These are phyloP conservation scores for Oceanites oceanicus DNA, from an alignment of 2,113 vertebrate genomes.

Conservation along the genomic window DNA sequence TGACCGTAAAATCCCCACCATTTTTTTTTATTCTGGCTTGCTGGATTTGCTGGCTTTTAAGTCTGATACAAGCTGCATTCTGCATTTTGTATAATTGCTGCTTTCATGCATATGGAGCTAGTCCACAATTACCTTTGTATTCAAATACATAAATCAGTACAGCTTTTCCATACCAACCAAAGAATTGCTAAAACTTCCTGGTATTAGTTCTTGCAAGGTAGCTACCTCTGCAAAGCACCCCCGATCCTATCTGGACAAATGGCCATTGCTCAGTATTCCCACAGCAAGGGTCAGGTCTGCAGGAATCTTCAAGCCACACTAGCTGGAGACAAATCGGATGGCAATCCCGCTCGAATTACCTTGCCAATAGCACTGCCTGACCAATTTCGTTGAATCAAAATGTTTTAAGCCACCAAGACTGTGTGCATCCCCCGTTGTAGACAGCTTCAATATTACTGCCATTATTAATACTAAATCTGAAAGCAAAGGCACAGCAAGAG, in stretches of 20 bases:
- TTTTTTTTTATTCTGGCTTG: background rate
- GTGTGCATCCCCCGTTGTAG: accelerated
- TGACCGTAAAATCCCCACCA: background rate
- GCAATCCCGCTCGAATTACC: accelerated
- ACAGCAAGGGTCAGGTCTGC: background rate
- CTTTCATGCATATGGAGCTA: background rate
- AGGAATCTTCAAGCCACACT: background rate
- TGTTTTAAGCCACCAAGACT: background rate
- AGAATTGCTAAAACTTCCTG: background rate
- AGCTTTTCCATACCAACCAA: background rate
- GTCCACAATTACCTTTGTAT: background rate
- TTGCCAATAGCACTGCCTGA: background rate
- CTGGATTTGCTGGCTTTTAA: slow-evolving; percentile 20
- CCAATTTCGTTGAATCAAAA: background rate
- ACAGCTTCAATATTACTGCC: background rate
- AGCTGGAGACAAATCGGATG: background rate
- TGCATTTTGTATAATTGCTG: background rate
- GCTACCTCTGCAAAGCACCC: background rate
- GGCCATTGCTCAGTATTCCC: background rate
- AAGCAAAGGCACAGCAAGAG: background rate
- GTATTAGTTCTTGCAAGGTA: background rate
- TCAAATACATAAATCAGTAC: background rate
- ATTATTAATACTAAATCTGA: background rate
- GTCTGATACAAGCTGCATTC: background rate
- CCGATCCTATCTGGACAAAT: background rate